These are phyloP conservation scores for Streptopelia turtur DNA, from an alignment of 2,797 vertebrate genomes.

Conservation along the genomic window DNA sequence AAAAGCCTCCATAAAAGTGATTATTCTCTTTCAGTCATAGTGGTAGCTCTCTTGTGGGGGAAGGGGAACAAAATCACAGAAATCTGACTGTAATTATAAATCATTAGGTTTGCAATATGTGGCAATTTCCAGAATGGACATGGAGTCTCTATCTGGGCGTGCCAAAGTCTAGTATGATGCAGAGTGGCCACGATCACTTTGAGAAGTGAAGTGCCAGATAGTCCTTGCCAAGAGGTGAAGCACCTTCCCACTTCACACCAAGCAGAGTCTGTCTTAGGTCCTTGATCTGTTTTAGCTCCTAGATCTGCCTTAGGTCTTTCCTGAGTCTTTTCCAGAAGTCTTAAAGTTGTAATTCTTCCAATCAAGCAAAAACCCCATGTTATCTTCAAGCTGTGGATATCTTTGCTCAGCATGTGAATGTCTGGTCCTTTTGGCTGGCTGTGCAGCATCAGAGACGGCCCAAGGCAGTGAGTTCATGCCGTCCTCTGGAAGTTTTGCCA, in stretches of 20 bases:
- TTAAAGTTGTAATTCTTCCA: not conserved
- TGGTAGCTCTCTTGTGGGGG: not conserved
- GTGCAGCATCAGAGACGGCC: not conserved
- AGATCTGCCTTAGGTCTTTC: not conserved
- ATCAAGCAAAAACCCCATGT: rapidly evolving
- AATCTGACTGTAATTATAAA: not conserved
- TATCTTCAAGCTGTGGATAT: not conserved
- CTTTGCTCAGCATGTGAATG: not conserved
- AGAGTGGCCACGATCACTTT: not conserved
- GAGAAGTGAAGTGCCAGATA: not conserved
- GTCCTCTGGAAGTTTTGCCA: not conserved
- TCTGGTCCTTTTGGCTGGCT: not conserved
- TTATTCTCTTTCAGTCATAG: not conserved
- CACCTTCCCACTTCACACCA: rapidly evolving
- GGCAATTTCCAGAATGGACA: not conserved
- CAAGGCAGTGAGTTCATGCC: rapidly evolving
- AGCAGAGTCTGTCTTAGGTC: not conserved
- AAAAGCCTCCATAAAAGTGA: slow-evolving; percentile 16
- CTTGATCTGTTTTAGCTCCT: not conserved
- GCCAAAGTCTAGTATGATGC: not conserved
- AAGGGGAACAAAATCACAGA: not conserved
- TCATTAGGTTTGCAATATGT: not conserved
- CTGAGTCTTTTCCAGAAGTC: not conserved
- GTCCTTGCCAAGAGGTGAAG: not conserved
- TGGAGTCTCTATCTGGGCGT: not conserved